Evolutionary conservation across 2,797 vertebrate species (phyloP), one percentile per base, ranked within the genome.

Genomic region (Tarsius wallacei): DNA sequence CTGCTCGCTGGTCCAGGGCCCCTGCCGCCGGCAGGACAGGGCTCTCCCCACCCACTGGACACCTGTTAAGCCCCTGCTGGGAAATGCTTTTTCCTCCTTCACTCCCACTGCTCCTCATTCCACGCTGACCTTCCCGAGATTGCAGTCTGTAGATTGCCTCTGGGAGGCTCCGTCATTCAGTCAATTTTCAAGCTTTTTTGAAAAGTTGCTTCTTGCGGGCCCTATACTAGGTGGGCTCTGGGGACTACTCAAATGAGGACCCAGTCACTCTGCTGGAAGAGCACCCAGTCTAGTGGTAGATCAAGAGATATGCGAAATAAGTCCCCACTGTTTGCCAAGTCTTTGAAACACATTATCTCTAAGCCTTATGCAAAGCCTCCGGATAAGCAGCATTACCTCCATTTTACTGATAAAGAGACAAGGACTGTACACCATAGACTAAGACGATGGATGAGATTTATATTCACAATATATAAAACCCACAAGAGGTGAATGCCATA

Each of bases 111-210:
- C 33, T 19, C 51, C n/a, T 53, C n/a, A 0, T 33, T 81, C 64
- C 55, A 47, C 16, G 0, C n/a, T 57, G 68, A 28, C 36, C 21
- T 47, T 26, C 59, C 55, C 22, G 55, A 86, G 64, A 31, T 14
- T 51, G 42, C 49, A 36, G 55, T 28, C n/a, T 70, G 5, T 15
- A 16, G 10, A 24, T 19, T 9, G 61, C 42, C 28, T 49, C 64
- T 31, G 24, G 51, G 59, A 59, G 22, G 53, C 24, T 71, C 51
- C 2, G 0, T 76, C 36, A 2, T 42, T 57, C 81, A 28, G 53
- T 76, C 90, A 84, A 3, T 77, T 64, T 68, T 71, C 76, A 88
- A 81, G 64, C 21, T 73, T 36, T 74, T 83, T 9, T 36, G 64
- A 53, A 61, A 90, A 87, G 51, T 31, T 1, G 5, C n/a, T 61